A percentile compares a stretch with the other conserved stretches of the same genome.
Conservation (phyloP, 2,888 invertebrate species). For the Meliscaeva auricollis region DNA sequence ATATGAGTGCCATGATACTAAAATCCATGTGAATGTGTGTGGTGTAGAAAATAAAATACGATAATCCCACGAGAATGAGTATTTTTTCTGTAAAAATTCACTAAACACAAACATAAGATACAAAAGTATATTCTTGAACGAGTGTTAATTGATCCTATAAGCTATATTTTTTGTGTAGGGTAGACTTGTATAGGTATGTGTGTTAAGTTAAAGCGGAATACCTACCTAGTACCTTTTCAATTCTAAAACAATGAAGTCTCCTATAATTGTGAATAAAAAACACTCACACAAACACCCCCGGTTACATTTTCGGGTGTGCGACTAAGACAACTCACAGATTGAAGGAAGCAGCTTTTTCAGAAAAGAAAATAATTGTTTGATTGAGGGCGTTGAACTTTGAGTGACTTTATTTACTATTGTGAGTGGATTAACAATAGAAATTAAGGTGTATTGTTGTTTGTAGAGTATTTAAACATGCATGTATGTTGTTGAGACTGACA, state of each 20-base stretch:
- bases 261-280: conserved; percentile 33
- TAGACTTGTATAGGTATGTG: conserved; percentile 8
- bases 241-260: conserved; percentile 33
- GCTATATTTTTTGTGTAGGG: conserved; percentile 1
- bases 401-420: conserved; percentile 29
- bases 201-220: conserved; percentile 16
- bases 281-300: neutral
- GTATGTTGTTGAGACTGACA: neutral
- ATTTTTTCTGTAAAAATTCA: neutral
- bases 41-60: conserved; percentile 1
- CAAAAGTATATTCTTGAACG: conserved; percentile 31
- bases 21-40: neutral
- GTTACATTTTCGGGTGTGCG: too few relatives aligned
- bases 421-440: conserved; percentile 22
- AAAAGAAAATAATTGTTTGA: conserved; percentile 32
- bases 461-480: conserved; percentile 11
- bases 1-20: neutral
- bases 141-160: conserved; percentile 58
- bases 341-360: neutral
- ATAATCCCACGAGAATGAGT: neutral
- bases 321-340: neutral
- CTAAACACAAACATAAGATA: conserved; percentile 4
- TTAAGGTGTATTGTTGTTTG: conserved; percentile 18
- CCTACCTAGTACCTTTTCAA: neutral
- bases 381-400: conserved; percentile 30